Evolutionary conservation across 2,888 invertebrate species (phyloP), one percentile per base, ranked within the genome.

Genomic region (Campopleginae sp.): DNA sequence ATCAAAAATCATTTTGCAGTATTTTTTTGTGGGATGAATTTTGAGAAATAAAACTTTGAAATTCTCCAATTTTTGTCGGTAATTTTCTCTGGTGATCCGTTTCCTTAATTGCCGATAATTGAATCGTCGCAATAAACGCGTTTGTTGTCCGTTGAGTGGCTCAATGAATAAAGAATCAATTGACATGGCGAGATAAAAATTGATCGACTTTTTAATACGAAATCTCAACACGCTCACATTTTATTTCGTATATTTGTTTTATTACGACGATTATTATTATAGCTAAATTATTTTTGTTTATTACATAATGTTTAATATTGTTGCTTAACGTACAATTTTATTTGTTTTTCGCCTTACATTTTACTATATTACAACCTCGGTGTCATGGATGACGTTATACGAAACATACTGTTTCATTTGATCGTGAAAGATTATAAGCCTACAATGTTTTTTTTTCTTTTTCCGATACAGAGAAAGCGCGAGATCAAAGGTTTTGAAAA

Each of bases 311-410:
- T 48, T 48, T 77, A 31, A n/a, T 38, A 42, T 51, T 66, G 42
- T 76, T 58, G 51, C 38, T 81, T 71, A 79, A 63, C 48, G 65
- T 70, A 70, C 65, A 54, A 33, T 82, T 58, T 76, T 44, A 42
- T 61, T 80, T 46, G 10, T 19, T 46, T 54, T 46, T 70, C 33
- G 38, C 19, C 72, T 74, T 74, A 80, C n/a, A 54, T 82, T 58
- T 27, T 70, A 76, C 77, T 82, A 82, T 85, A 82, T 85, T 85
- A 85, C 82, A 85, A 85, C 76, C 58, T 82, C 70, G 66, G 79
- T 58, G 58, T 80, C 78, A 79, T 82, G 79, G 79, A 82, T 82
- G 75, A 76, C 76, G 66, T 44, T 66, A 58, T 66, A 42, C 44
- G 72, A 70, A 82, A 82, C 71, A 58, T 42, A 27, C 58, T 72